Base-by-base conservation (phyloP, 2,797 vertebrate species). In the Chaetophractus vellerosus region DNA sequence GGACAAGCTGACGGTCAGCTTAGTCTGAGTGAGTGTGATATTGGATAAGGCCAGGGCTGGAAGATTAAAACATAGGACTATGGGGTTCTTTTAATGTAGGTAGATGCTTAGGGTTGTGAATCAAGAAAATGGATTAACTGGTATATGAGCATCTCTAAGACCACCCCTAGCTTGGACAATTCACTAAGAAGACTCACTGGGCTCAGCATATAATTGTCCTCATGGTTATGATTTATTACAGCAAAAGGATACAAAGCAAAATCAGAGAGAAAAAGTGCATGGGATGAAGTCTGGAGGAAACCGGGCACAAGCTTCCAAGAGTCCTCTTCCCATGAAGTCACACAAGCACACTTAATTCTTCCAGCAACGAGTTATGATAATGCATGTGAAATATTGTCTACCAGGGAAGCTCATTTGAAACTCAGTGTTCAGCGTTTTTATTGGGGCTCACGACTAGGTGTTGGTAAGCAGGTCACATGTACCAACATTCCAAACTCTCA, bases 211-310 rank as follows among this genome's bases (percentile, higher is more conserved):
- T 36, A 92, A 33, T 86, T 78, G 31, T 69, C 26, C 0, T 79
- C 11, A 16, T n/a, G 59, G 9, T 76, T 84, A 31, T 94, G 68
- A 41, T 68, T 88, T 55, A 55, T 90, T 88, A 55, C 28, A 85
- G 83, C 41, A 59, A 93, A 90, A 88, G 9, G 50, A 64, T 71
- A 63, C 64, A 45, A 93, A 80, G 38, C 52, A 90, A 90, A 82
- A 95, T 23, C 55, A 74, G 57, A 79, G 66, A 57, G 41, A 80
- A 88, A 93, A 80, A 9, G n/a, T 78, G 12, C 41, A 68, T 50
- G 28, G 48, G 50, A 50, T 19, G 9, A 78, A 78, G 33, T 82
- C 24, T 68, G 21, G 31, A 68, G 68, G 69, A 89, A 96, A 78
- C 11, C 24, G 90, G 61, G 19, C 55, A 69, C 2, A 64, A 68